A percentile compares a stretch with the other conserved stretches of the same genome.
phyloP scores from a whole-genome alignment of 2,888 invertebrate genomes.

The Drosophila antonietae region DNA sequence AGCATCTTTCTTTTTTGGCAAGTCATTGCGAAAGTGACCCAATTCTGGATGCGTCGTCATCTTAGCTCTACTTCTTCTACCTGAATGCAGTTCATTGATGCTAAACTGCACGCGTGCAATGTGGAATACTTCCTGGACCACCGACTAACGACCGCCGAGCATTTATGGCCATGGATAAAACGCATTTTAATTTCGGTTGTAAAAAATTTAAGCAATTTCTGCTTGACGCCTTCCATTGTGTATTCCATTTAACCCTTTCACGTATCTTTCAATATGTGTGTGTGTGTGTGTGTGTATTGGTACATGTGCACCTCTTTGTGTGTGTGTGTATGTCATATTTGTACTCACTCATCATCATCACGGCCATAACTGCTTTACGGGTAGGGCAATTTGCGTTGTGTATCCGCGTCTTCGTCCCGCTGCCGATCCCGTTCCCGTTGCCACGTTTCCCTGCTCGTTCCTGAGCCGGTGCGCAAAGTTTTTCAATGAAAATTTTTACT shows the following conservation, averaged over 20 bases:
- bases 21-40: conserved; percentile 78
- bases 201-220: conserved; percentile 63
- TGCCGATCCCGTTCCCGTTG: background rate
- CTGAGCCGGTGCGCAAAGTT: conserved; percentile 19
- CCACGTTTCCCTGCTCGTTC: background rate
- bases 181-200: conserved; percentile 75
- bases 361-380: conserved; percentile 65
- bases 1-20: conserved; percentile 63
- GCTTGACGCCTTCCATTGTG: conserved; percentile 73
- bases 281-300: conserved; percentile 26
- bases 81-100: conserved; percentile 74
- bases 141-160: conserved; percentile 25
- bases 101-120: conserved; percentile 60
- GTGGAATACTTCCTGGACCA: conserved; percentile 64
- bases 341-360: conserved; percentile 53
- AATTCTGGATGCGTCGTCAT: conserved; percentile 62
- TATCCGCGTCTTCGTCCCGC: conserved; percentile 12
- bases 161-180: conserved; percentile 74
- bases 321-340: conserved; percentile 39
- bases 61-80: conserved; percentile 39
- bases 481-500: conserved; percentile 63
- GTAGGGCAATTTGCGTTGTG: conserved; percentile 41
- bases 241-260: conserved; percentile 74
- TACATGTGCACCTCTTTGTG: conserved; percentile 11
- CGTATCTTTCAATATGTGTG: conserved; percentile 41